Conservation (phyloP, 2,888 invertebrate species). For the Boloria selene region DNA sequence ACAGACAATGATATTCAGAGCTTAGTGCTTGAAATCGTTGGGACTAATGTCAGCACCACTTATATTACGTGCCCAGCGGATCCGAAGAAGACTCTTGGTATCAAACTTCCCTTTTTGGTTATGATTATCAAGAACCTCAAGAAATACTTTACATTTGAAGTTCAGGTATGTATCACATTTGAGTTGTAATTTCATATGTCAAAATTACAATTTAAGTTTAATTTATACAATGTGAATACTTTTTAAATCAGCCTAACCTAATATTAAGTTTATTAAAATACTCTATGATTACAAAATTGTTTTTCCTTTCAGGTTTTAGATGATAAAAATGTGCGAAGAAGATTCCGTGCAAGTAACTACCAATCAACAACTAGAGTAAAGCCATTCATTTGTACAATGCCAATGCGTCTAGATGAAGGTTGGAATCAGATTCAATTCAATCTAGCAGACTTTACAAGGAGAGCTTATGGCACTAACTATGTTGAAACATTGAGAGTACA, state of each 20-base stretch:
- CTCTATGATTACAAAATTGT: slow-evolving; percentile 28
- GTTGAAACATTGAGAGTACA: slow-evolving; percentile 95
- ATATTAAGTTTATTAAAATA: background rate
- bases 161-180: slow-evolving; percentile 86
- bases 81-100: slow-evolving; percentile 93
- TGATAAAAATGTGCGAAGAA: slow-evolving; percentile 94
- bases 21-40: slow-evolving; percentile 94
- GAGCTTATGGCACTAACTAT: slow-evolving; percentile 98
- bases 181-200: background rate
- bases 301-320: slow-evolving; percentile 89
- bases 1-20: slow-evolving; percentile 97
- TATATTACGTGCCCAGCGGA: slow-evolving; percentile 96
- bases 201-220: too few relatives aligned
- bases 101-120: slow-evolving; percentile 95
- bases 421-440: slow-evolving; percentile 99
- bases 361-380: slow-evolving; percentile 96
- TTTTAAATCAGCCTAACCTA: too few relatives aligned
- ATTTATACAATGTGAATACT: too few relatives aligned
- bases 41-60: slow-evolving; percentile 96
- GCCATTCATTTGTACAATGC: slow-evolving; percentile 99
- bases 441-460: slow-evolving; percentile 94
- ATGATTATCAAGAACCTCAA: slow-evolving; percentile 98
- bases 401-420: slow-evolving; percentile 95
- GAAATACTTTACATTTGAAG: slow-evolving; percentile 97
- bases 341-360: slow-evolving; percentile 96